Percentiles rank a stretch among this genome's conserved stretches.
Conservation (phyloP, 1,140 invertebrate species). For the Paralvinella palmiformis region DNA sequence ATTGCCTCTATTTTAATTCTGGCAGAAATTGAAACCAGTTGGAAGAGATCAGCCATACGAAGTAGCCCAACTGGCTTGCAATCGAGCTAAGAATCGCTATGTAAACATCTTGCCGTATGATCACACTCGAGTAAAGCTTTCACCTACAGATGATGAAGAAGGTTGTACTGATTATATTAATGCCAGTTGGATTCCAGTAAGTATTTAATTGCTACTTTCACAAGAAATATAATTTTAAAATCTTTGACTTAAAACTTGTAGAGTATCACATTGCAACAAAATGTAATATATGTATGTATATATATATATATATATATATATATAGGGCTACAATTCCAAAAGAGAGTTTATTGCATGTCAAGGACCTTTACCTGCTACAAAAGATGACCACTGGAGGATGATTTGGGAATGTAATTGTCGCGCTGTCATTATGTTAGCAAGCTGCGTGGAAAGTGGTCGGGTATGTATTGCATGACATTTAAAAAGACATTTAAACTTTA, state of each 20-base stretch:
- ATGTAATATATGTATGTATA: background rate
- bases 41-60: conserved; percentile 10
- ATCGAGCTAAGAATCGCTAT: conserved; percentile 96
- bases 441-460: conserved; percentile 56
- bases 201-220: background rate
- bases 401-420: conserved; percentile 73
- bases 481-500: background rate
- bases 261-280: background rate
- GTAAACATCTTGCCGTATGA: conserved; percentile 95
- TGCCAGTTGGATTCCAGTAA: conserved; percentile 65
- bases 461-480: conserved; percentile 28
- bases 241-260: background rate
- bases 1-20: no score
- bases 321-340: conserved; percentile 48
- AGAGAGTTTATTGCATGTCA: conserved; percentile 71
- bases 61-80: conserved; percentile 90
- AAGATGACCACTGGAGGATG: conserved; percentile 77
- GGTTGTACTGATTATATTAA: conserved; percentile 78
- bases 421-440: conserved; percentile 71
- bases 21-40: conserved; percentile 15
- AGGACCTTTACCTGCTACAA: conserved; percentile 63
- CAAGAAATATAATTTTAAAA: background rate
- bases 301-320: background rate
- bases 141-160: conserved; percentile 35
- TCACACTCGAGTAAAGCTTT: conserved; percentile 43